Base-by-base conservation (phyloP, 2,797 vertebrate species). In the Vireo griseus region DNA sequence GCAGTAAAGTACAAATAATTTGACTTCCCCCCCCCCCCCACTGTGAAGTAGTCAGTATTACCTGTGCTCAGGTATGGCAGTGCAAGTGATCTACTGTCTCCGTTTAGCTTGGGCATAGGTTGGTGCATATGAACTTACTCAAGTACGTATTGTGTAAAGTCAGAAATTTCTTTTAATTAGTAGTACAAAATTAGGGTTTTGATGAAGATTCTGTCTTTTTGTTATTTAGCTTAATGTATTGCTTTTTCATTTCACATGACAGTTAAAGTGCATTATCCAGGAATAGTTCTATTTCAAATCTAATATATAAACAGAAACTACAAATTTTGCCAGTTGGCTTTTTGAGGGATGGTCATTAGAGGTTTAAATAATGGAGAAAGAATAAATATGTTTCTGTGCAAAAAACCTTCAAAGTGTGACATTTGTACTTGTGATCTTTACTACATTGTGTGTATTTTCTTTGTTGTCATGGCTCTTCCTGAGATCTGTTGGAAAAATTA, bases 11-110 rank as follows among this genome's bases (percentile, higher is more conserved):
- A 57, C 4, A 13, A 72, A 61, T 67, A 6, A 50, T 65, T 88
- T 81, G 22, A 29, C 9, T 39, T 54, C 35, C 35, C 7, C 1
- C 47, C 7, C 1, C 1, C 11, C 5, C 0, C 5, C 6, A 2
- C 8, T 26, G 16, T 66, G 58, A 33, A 62, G 20, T 19, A 31
- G 37, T 8, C 25, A 65, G 35, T 48, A 5, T 2, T 16, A 35
- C 35, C 35, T 35, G 14, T 1, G 0, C 22, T 51, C 22, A 28
- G 20, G 13, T 72, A 7, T 39, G 50, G 24, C 48, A 45, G 42
- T 48, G 14, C 26, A 37, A 35, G 29, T 78, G 39, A 59, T 62
- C 8, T 37, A 0, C 51, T 79, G 5, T n/a, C 16, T 78, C 65
- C 61, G 10, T 54, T 86, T 28, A 75, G 13, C 29, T 68, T 82